A percentile compares a stretch with the other conserved stretches of the same genome.
Conservation (phyloP, 2,113 vertebrate species). For the Naja naja region DNA sequence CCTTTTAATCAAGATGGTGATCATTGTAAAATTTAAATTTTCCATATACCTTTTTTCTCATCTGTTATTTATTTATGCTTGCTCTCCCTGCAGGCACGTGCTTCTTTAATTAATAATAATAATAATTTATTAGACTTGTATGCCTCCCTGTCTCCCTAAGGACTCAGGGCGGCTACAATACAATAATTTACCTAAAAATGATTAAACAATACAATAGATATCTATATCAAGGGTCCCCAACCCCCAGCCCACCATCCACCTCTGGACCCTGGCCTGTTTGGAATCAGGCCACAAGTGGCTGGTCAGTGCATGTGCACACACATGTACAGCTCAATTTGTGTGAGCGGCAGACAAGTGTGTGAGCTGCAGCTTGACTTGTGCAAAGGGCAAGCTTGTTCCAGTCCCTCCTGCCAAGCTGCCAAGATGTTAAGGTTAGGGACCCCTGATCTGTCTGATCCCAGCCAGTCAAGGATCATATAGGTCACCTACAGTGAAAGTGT, state of each 20-base stretch:
- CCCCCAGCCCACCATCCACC: neutral
- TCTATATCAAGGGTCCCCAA: neutral
- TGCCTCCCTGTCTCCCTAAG: too few relatives aligned
- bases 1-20: neutral
- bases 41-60: neutral
- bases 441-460: neutral
- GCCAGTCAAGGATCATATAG: neutral
- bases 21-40: neutral
- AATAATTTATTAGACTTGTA: too few relatives aligned
- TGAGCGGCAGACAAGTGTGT: fast-evolving
- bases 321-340: neutral
- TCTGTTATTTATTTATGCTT: neutral
- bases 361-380: neutral
- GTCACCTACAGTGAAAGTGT: neutral
- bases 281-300: neutral
- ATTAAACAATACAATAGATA: too few relatives aligned
- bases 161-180: too few relatives aligned
- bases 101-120: too few relatives aligned
- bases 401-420: neutral
- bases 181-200: too few relatives aligned
- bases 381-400: too few relatives aligned
- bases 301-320: neutral
- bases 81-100: neutral
- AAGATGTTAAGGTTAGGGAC: neutral
- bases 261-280: neutral